Evolutionary conservation across 2,113 vertebrate genomes (phyloP).

Genomic region (Alexandromys fortis): DNA sequence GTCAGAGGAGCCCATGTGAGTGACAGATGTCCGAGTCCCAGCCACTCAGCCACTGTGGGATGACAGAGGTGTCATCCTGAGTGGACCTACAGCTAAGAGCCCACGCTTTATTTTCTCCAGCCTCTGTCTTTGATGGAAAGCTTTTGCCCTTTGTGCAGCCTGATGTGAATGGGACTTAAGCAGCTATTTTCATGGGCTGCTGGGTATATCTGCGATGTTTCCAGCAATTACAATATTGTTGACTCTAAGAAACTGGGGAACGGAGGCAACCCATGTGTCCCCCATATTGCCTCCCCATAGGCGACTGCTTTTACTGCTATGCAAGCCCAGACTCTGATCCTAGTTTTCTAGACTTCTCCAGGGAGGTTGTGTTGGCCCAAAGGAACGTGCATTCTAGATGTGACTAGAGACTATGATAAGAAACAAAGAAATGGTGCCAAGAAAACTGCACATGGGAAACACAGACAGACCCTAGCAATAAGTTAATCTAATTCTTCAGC

Average conservation of each 20-base stretch:
- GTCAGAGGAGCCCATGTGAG: fast-evolving
- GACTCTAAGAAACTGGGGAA: neutral
- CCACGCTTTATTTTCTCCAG: neutral
- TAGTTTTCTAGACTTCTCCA: neutral
- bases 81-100: neutral
- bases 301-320: neutral
- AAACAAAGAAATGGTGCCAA: neutral
- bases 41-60: fast-evolving
- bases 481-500: neutral
- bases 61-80: neutral
- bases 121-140: neutral
- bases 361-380: neutral
- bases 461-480: neutral
- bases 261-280: neutral
- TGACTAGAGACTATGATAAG: neutral
- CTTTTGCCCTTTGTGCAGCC: neutral
- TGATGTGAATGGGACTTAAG: neutral
- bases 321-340: neutral
- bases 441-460: neutral
- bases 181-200: neutral
- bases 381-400: neutral
- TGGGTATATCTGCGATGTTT: neutral
- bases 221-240: constrained; percentile 1
- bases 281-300: neutral
- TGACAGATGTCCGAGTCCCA: neutral